Base-by-base conservation (phyloP, 1,140 invertebrate genomes). In the Cephus cinctus region DNA sequence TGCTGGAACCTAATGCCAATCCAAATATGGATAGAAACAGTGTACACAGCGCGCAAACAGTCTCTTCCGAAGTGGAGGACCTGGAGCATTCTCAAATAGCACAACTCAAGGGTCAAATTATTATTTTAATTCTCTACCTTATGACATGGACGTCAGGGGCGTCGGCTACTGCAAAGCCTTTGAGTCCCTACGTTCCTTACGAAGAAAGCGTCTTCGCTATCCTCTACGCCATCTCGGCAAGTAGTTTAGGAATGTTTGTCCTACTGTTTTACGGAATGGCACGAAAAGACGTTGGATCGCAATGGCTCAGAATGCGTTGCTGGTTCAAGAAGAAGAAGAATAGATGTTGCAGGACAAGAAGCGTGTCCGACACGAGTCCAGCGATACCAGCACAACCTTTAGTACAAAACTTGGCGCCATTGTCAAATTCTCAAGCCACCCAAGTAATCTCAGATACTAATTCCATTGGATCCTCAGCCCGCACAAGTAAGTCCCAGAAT, bases 241-340 rank as follows among this genome's bases (percentile, higher is more conserved):
- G 83, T 18, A 74, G 85, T 9, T 74, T 94, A 36, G 90, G 89
- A 0, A 76, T 87, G n/a, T 95, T 94, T 63, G 85, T 92, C 18
- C 66, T 94, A 8, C 82, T 92, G 34, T 95, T 92, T 69, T 93
- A 92, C 64, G 90, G 89, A 40, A 80, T 94, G 23, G 87, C 88
- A 0, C 75, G 92, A 16, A 89, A 84, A 51, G 92, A 95, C 70
- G 88, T 93, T 0, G 78, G 90, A 40, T 79, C 80, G 0, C 84
- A 87, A 14, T 92, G 89, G 89, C 67, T 83, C 4, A 69, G 81
- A 38, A 83, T 84, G 75, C 77, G 81, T 12, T 81, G 83, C 43
- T 82, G 81, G 72, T 56, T 83, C 8, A 79, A 78, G 41, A 78
- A 79, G 12, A 78, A 78, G 34, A 85, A 84, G 56, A 80, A 81